Base-by-base conservation (phyloP, 2,888 invertebrate species). In the Drosophila helvetica region DNA sequence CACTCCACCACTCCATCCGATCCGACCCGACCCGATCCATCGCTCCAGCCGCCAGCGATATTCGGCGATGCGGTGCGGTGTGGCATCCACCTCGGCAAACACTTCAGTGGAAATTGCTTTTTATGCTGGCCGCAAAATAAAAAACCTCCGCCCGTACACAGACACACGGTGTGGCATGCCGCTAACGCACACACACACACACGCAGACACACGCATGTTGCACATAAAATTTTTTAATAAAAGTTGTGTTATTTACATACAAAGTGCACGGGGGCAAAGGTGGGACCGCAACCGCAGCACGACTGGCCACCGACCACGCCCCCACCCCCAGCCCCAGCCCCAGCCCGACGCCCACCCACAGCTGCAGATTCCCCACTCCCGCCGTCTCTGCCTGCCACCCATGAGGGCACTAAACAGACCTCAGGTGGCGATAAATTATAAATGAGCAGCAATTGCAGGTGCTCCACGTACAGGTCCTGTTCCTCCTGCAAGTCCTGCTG, bases 171-270 rank as follows among this genome's bases (percentile, higher is more conserved):
- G 38, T 38, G 33, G 33, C 18, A 43, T 46, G 25, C 22, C 42
- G 18, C 59, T 30, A 33, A 17, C 42, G 66, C 45, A 46, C 43
- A 17, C 18, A 15, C 22, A 18, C 15, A 38, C n/a, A 46, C 33
- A 42, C 60, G 61, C 30, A 55, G 17, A 58, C 42, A 56, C 43
- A 38, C 38, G 33, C 61, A 62, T 52, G 63, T 55, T 68, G 54
- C 75, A 69, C 75, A 74, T 70, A 77, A 74, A 68, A 74, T 25
- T 63, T 83, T 83, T 86, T 83, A 88, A 86, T 86, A 83, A 83
- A 83, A 86, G 55, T 88, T 86, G 47, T 68, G 74, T 54, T 88
- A 83, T 83, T 83, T 83, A 83, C 83, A 83, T 83, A 86, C 80
- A 82, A 83, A 86, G 86, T 88, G 88, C 57, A 56, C 66, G 45